Percentiles rank a stretch among this genome's conserved stretches.
Conservation (phyloP, 2,113 vertebrate species). For the Arenaria interpres region DNA sequence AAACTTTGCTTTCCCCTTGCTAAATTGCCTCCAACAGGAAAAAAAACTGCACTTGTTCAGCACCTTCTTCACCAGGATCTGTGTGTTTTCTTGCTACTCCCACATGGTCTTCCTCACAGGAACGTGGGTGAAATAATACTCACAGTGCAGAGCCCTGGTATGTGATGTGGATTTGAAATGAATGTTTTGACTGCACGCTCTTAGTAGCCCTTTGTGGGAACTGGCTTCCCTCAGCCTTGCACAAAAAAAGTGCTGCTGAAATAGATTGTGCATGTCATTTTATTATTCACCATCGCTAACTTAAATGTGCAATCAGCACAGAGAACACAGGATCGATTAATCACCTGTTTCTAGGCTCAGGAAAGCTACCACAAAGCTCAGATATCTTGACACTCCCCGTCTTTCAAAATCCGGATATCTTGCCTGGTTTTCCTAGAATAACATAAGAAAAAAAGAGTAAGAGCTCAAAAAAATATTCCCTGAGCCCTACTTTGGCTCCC, state of each 20-base stretch:
- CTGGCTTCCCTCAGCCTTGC: background rate
- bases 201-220: background rate
- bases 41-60: background rate
- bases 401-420: constrained; percentile 53
- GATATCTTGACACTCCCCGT: background rate
- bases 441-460: background rate
- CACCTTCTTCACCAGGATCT: background rate
- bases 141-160: background rate
- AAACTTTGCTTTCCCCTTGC: background rate
- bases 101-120: background rate
- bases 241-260: background rate
- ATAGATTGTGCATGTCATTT: background rate
- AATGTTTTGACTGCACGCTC: background rate
- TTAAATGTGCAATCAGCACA: background rate
- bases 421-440: constrained; percentile 51
- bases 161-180: background rate
- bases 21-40: background rate
- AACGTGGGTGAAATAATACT: background rate
- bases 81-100: background rate
- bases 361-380: background rate
- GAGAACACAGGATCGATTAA: constrained; percentile 12
- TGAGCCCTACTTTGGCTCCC: background rate
- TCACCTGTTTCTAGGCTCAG: background rate
- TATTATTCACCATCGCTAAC: constrained; percentile 1
- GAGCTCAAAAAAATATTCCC: background rate